Conservation (phyloP, 2,888 invertebrate genomes). For the Megalurothrips usitatus region DNA sequence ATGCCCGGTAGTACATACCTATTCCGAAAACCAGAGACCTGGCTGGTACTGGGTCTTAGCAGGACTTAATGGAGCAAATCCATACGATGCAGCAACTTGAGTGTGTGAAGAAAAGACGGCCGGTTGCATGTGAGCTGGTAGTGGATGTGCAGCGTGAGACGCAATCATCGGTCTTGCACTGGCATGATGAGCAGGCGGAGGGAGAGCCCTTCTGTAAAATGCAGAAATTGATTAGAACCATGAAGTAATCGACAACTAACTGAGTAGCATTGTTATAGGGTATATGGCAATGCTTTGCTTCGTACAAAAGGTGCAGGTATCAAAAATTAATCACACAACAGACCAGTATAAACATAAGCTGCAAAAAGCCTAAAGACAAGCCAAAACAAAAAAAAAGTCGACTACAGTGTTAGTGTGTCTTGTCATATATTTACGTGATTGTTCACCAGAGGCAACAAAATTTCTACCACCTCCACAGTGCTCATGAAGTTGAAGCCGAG, state of each 20-base stretch:
- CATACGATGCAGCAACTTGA: constrained; percentile 57
- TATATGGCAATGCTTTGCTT: background rate
- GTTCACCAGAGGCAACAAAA: too few relatives aligned
- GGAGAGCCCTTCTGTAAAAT: constrained; percentile 53
- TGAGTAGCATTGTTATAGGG: background rate
- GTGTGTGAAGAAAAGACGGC: constrained; percentile 60
- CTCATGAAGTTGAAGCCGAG: too few relatives aligned
- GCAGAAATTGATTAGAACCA: constrained; percentile 40
- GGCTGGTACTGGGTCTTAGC: constrained; percentile 64
- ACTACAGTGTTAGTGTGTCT: too few relatives aligned
- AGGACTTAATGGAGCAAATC: constrained; percentile 66
- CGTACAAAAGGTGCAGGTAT: too few relatives aligned
- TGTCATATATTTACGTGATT: too few relatives aligned
- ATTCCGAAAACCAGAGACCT: constrained; percentile 74
- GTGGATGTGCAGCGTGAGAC: constrained; percentile 62
- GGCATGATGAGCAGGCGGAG: constrained; percentile 80
- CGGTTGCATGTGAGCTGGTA: constrained; percentile 74
- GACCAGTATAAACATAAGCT: too few relatives aligned
- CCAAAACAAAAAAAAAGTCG: background rate
- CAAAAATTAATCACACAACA: too few relatives aligned
- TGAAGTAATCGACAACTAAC: background rate
- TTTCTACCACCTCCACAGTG: too few relatives aligned
- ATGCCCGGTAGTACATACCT: constrained; percentile 35
- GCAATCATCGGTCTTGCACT: constrained; percentile 63
- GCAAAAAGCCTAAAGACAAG: background rate